Evolutionary conservation across 2,797 vertebrate species (phyloP).

Genomic region (Hippocampus kuda): DNA sequence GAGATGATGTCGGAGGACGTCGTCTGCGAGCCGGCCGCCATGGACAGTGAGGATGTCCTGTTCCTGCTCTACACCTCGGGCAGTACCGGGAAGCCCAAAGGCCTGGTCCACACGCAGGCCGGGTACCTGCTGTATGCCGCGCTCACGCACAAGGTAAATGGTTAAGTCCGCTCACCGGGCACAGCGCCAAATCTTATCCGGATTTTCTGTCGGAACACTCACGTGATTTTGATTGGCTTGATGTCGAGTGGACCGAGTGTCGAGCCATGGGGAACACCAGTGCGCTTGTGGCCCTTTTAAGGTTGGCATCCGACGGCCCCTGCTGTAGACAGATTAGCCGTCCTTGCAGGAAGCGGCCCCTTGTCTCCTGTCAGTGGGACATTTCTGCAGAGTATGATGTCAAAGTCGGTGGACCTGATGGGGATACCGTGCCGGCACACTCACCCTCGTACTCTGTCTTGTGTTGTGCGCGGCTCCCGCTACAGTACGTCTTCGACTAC

Average conservation of each 20-base stretch:
- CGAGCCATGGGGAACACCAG: not conserved
- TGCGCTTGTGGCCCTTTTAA: too few relatives aligned
- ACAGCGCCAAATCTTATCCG: not conserved
- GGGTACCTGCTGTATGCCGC: conserved; percentile 86
- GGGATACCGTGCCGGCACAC: too few relatives aligned
- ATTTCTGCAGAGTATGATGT: too few relatives aligned
- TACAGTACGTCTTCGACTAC: conserved; percentile 86
- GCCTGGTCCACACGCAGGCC: conserved; percentile 88
- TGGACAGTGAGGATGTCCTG: conserved; percentile 86
- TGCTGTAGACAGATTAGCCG: too few relatives aligned
- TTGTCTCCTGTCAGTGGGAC: too few relatives aligned
- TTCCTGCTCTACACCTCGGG: conserved; percentile 92
- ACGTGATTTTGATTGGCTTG: not conserved
- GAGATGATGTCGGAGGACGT: conserved; percentile 77
- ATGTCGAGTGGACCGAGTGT: not conserved
- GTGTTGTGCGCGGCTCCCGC: too few relatives aligned
- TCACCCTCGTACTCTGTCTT: not conserved
- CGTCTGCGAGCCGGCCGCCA: conserved; percentile 73
- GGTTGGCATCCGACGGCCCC: too few relatives aligned
- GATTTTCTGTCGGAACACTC: not conserved
- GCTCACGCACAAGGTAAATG: conserved; percentile 80
- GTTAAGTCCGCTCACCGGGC: not conserved
- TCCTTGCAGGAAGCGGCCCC: too few relatives aligned
- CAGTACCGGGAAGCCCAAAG: conserved; percentile 92
- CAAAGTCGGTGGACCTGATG: too few relatives aligned